phyloP scores from a whole-genome alignment of 2,888 invertebrate genomes.

The Eretmocerus hayati region DNA sequence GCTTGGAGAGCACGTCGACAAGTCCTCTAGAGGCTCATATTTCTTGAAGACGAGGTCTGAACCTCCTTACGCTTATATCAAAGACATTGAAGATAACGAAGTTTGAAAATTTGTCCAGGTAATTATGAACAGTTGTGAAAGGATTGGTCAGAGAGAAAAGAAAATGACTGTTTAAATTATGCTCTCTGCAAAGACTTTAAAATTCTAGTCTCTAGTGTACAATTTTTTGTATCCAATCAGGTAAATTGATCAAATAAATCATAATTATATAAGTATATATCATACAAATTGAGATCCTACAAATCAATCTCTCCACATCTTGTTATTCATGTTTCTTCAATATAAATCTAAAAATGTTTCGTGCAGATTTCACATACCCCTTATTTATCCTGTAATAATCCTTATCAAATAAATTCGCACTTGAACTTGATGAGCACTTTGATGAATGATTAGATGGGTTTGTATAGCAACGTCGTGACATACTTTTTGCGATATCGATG shows the following conservation, averaged over 20 bases:
- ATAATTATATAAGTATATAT: slow-evolving; percentile 24
- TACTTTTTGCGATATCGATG: slow-evolving; percentile 99
- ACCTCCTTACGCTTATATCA: slow-evolving; percentile 33
- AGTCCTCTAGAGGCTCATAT: slow-evolving; percentile 35
- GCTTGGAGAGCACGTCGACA: slow-evolving; percentile 41
- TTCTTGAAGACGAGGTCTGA: slow-evolving; percentile 38
- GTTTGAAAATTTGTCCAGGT: slow-evolving; percentile 8
- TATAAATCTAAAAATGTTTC: slow-evolving; percentile 17
- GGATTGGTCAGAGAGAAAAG: slow-evolving; percentile 1
- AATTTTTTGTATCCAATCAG: slow-evolving; percentile 9
- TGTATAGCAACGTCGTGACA: slow-evolving; percentile 96
- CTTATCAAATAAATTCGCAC: no score
- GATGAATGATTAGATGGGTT: slow-evolving; percentile 72
- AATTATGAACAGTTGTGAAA: neutral
- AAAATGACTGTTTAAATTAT: neutral
- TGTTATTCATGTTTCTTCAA: slow-evolving; percentile 10
- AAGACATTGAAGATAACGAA: slow-evolving; percentile 12
- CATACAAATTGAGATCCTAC: slow-evolving; percentile 20
- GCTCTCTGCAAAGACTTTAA: slow-evolving; percentile 14
- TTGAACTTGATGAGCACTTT: no score
- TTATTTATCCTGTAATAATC: no score
- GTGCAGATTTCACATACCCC: no score
- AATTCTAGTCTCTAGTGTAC: slow-evolving; percentile 19
- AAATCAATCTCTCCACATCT: slow-evolving; percentile 7
- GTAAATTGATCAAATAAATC: slow-evolving; percentile 20